phyloP scores from a whole-genome alignment of 2,113 vertebrate species.

The Aleadryas rufinucha region DNA sequence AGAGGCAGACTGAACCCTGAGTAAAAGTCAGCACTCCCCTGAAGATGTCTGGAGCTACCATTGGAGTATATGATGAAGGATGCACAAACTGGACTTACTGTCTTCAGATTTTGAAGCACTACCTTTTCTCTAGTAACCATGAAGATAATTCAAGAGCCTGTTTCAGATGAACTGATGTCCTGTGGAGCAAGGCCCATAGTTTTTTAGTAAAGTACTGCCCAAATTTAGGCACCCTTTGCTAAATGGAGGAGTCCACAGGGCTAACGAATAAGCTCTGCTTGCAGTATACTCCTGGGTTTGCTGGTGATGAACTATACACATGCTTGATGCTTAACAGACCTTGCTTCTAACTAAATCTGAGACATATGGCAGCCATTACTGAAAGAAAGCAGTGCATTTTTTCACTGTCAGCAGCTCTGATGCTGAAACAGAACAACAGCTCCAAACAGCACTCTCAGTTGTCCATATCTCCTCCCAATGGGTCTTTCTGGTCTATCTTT shows the following conservation, averaged over 20 bases:
- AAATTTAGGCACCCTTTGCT: neutral
- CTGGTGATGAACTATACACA: neutral
- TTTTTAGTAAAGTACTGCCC: neutral
- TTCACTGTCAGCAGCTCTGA: neutral
- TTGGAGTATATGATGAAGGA: neutral
- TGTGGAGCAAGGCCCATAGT: neutral
- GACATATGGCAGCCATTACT: slow-evolving; percentile 41
- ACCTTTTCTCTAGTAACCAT: neutral
- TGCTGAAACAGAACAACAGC: neutral
- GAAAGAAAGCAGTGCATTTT: neutral
- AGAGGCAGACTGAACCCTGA: neutral
- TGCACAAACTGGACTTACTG: neutral
- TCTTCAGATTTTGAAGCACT: neutral
- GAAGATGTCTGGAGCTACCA: neutral
- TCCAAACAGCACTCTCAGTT: neutral
- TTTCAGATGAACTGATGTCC: neutral
- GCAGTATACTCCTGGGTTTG: neutral
- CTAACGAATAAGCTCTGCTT: neutral
- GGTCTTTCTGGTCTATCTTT: neutral
- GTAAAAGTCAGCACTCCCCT: neutral
- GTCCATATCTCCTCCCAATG: neutral
- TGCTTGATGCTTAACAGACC: slow-evolving; percentile 36
- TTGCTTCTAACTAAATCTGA: neutral
- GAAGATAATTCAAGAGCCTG: neutral
- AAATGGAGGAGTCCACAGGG: neutral